Base-by-base conservation (phyloP, 2,113 vertebrate genomes). In the Alexandromys fortis region DNA sequence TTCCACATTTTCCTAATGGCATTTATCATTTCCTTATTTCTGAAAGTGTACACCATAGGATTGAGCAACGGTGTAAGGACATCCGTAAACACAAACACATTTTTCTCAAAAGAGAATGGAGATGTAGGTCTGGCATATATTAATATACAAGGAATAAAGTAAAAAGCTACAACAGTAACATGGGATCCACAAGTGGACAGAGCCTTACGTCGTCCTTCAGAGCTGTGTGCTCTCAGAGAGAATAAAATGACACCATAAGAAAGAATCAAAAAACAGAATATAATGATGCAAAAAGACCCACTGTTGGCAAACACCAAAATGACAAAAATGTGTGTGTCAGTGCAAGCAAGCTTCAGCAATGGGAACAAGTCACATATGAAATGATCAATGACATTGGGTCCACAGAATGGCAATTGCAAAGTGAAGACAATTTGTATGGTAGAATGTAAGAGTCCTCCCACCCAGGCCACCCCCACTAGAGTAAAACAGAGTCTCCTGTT, bases 381-480 rank as follows among this genome's bases (percentile, higher is more conserved):
- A 52, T 75, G 68, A 58, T 89, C 86, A 42, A 75, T 89, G 26
- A 75, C 35, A 89, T 75, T 89, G 35, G 68, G 96, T 1, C 97
- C 97, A 92, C 98, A 98, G 21, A 98, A 98, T 1, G 88, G 67
- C 67, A 98, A n/a, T 12, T 95, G 79, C 6, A 79, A 81, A 52
- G 61, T 96, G 38, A 96, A 97, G 52, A 90, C 5, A 49, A 96
- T 94, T 52, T 96, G 68, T 61, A 93, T 91, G 4, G 45, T 65
- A n/a, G 96, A 90, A 68, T 89, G 70, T 4, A 94, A 45, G 28
- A 97, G 94, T 2, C 92, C 95, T 17, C 94, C 89, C 8, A 78
- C 35, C 86, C 86, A 89, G n/a, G 86, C 86, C 3, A 89, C 22
- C 0, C 24, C 68, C 2, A 75, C 26, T 19, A 97, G 65, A 38